Base-by-base conservation (phyloP, 2,888 invertebrate genomes). In the Pocota personata region DNA sequence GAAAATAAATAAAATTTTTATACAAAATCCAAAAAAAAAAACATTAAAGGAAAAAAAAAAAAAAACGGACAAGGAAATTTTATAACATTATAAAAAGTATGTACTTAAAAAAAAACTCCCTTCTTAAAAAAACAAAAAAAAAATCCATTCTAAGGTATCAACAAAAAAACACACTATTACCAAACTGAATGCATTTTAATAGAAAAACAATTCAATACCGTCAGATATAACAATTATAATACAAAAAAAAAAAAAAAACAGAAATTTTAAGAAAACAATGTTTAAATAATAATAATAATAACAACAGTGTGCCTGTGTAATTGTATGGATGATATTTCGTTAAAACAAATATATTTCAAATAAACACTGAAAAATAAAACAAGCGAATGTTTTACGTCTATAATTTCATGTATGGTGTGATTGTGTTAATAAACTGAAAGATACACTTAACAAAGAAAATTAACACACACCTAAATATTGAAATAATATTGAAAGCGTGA, bases 361-460 rank as follows among this genome's bases (percentile, higher is more conserved):
- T 27, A 62, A 71, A 78, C 19, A 67, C 46, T 75, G 46, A 72
- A 76, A 69, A 78, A 69, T 55, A 77, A 71, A 43, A 66, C 55
- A 76, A 76, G 71, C 71, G 69, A 75, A 79, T 57, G 67, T 75
- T 73, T 79, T 69, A 64, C 19, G 60, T 66, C 67, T 69, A 76
- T 62, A 75, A 71, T 79, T 84, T 79, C 88, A 87, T 80, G 84
- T 87, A 83, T 71, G 60, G 83, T 69, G 64, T 82, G 87, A 87
- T 55, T 84, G 88, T 77, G 77, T 75, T 62, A 79, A 87, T 50
- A 82, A 75, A 73, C 43, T 73, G 73, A 69, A 76, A 37, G 46
- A 66, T 66, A 87, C 69, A 75, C 48, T 62, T 52, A 64, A 79
- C 48, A 82, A 73, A 27, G 43, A 73, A 62, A 66, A 43, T 60